phyloP scores from a whole-genome alignment of 23 tunicate species.

The Trididemnum miniatum region DNA sequence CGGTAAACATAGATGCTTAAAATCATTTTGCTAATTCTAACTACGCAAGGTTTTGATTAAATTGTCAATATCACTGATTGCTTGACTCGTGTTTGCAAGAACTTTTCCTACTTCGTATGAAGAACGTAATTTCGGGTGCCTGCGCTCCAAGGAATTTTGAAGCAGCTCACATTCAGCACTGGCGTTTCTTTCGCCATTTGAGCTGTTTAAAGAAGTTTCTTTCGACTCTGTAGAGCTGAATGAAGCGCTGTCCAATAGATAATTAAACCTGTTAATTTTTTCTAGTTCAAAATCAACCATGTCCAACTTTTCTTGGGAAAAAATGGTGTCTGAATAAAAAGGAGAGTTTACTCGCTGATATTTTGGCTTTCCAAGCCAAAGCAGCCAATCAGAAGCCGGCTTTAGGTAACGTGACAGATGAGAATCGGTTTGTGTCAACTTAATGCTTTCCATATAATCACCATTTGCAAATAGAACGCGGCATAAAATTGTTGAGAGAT shows the following conservation, averaged over 20 bases:
- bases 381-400: conserved; percentile 60
- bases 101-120: conserved; percentile 26
- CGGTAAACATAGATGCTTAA: not conserved
- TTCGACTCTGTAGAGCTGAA: not conserved
- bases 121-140: not conserved
- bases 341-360: not conserved
- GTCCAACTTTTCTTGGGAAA: conserved; percentile 31
- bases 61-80: conserved; percentile 50
- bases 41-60: conserved; percentile 30
- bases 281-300: conserved; percentile 58
- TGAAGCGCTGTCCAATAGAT: not conserved
- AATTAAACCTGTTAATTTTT: conserved; percentile 52
- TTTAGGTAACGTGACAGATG: conserved; percentile 32
- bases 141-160: not conserved
- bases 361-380: conserved; percentile 49
- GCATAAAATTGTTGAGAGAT: conserved; percentile 18
- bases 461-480: conserved; percentile 49
- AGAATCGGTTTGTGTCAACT: conserved; percentile 3
- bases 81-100: conserved; percentile 34
- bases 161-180: not conserved
- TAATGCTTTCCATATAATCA: conserved; percentile 13
- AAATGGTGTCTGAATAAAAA: conserved; percentile 64
- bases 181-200: not conserved
- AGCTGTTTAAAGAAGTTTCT: not conserved
- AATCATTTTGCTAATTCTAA: not conserved